Evolutionary conservation across 1,140 invertebrate species (phyloP).

Genomic region (Ceratina japonica): DNA sequence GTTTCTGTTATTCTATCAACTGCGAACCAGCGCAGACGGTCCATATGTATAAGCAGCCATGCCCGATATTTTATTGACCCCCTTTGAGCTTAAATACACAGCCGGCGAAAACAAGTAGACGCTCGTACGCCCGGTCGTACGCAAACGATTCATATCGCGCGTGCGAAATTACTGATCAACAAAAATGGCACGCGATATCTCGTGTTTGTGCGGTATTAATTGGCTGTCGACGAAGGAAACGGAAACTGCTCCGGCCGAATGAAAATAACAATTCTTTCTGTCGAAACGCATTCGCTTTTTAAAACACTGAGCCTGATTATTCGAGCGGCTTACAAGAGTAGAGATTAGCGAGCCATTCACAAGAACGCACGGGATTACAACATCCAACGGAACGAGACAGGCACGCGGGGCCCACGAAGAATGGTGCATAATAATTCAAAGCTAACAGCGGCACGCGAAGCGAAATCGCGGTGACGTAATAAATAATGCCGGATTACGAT

Average conservation of each 20-base stretch:
- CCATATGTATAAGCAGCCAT: constrained; percentile 53
- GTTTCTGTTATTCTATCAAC: constrained; percentile 64
- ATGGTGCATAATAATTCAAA: constrained; percentile 25
- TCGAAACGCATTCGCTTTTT: neutral
- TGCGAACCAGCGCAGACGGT: constrained; percentile 45
- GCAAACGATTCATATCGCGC: too few species aligned
- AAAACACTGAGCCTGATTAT: neutral
- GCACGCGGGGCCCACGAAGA: constrained; percentile 15
- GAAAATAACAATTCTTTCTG: too few species aligned
- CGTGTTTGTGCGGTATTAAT: too few species aligned
- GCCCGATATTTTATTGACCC: constrained; percentile 60
- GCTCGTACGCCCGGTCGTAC: neutral
- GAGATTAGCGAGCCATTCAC: constrained; percentile 30
- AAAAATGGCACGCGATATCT: too few species aligned
- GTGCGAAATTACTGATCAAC: neutral
- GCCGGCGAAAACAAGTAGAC: constrained; percentile 24
- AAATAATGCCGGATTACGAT: constrained; percentile 32
- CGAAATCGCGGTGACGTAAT: constrained; percentile 20
- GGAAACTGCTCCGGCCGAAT: too few species aligned
- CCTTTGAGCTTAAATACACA: constrained; percentile 37
- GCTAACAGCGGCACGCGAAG: constrained; percentile 1
- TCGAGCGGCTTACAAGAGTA: constrained; percentile 12
- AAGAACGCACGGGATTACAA: constrained; percentile 30
- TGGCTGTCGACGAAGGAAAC: too few species aligned
- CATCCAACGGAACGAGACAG: constrained; percentile 7